These are phyloP conservation scores for Montipora capitata DNA, from an alignment of 92 coral and sea anemone species.

Conservation along the genomic window DNA sequence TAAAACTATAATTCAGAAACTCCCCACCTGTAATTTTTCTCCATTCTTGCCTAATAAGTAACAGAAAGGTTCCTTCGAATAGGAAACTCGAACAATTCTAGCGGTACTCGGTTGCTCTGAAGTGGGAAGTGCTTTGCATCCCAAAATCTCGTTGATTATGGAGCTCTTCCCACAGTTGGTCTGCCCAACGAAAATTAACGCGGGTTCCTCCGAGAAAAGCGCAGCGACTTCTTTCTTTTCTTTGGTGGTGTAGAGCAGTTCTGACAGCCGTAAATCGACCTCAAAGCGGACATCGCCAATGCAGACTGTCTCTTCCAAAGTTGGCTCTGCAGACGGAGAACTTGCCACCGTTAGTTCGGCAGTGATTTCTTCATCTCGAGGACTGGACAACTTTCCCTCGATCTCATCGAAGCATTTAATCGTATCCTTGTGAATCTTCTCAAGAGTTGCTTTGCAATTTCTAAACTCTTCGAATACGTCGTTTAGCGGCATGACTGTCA, in stretches of 20 bases:
- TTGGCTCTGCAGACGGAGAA: conserved; percentile 14
- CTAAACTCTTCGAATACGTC: conserved; percentile 73
- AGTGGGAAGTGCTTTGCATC: conserved; percentile 70
- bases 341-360: not conserved
- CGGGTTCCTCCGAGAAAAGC: conserved; percentile 70
- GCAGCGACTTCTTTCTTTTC: conserved; percentile 65
- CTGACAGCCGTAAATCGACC: conserved; percentile 24
- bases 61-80: conserved; percentile 69
- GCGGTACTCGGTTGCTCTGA: conserved; percentile 86
- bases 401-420: conserved; percentile 66
- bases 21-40: not conserved
- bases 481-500: conserved; percentile 50
- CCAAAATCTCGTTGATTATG: conserved; percentile 76
- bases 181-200: conserved; percentile 82
- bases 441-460: conserved; percentile 51
- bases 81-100: conserved; percentile 75
- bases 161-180: conserved; percentile 89
- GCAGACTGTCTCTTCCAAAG: conserved; percentile 9
- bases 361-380: conserved; percentile 18
- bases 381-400: conserved; percentile 5
- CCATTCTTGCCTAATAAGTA: conserved; percentile 49
- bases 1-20: not conserved
- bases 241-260: conserved; percentile 58
- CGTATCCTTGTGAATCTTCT: conserved; percentile 66
- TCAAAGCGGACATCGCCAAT: conserved; percentile 16